These are phyloP conservation scores for Xenopus laevis DNA, from an alignment of 2,113 vertebrate genomes.

Conservation along the genomic window DNA sequence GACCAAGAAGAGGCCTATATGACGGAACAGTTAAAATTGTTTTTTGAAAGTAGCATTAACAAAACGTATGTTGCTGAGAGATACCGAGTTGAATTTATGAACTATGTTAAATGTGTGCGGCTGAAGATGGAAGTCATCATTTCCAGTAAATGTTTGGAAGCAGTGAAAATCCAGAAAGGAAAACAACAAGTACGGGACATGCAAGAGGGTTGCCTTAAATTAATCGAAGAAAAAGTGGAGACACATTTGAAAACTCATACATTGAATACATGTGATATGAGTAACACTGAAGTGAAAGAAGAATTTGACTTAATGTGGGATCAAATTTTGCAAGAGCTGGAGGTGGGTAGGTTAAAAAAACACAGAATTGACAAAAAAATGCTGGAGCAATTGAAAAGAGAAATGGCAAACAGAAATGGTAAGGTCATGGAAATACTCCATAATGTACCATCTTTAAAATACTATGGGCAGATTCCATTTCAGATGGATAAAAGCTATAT, in stretches of 20 bases:
- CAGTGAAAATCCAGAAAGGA: constrained; percentile 51
- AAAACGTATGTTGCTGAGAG: constrained; percentile 49
- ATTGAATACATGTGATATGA: constrained; percentile 45
- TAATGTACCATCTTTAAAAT: constrained; percentile 35
- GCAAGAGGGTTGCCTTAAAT: neutral
- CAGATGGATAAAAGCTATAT: constrained; percentile 50
- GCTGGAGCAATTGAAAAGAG: constrained; percentile 51
- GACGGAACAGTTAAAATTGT: neutral
- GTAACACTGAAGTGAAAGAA: constrained; percentile 52
- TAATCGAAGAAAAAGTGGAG: constrained; percentile 52
- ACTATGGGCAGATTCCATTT: constrained; percentile 40
- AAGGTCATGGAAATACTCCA: constrained; percentile 54
- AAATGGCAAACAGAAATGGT: constrained; percentile 50
- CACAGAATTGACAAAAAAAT: constrained; percentile 56
- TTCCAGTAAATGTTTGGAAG: constrained; percentile 38
- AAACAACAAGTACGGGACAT: constrained; percentile 35
- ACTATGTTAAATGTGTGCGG: constrained; percentile 49
- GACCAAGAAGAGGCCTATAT: neutral
- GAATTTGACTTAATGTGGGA: constrained; percentile 67
- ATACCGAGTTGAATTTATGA: constrained; percentile 54
- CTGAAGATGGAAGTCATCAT: constrained; percentile 44
- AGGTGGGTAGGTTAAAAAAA: constrained; percentile 46
- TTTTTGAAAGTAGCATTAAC: constrained; percentile 1
- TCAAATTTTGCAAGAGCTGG: constrained; percentile 39
- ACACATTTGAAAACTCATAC: constrained; percentile 53